Base-by-base conservation (phyloP, 2,113 vertebrate species). In the Lepus americanus region DNA sequence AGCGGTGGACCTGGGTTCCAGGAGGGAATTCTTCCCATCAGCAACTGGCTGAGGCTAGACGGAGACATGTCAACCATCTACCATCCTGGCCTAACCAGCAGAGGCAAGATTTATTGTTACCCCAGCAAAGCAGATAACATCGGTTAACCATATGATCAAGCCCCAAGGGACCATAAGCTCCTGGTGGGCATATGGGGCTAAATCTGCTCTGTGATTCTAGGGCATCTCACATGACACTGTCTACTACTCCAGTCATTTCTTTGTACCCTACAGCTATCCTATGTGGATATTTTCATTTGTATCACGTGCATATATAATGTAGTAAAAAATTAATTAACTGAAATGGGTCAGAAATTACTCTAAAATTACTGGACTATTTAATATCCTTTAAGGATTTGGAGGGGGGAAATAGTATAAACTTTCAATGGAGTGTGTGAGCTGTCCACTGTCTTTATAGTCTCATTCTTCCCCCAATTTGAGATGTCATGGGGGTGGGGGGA, bases 381-480 rank as follows among this genome's bases (percentile, higher is more conserved):
- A 63, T 9, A 49, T 16, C 3, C 59, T 1, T 49, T 53, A 70
- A 55, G 20, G 25, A 4, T 80, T 53, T 25, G 2, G 49, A 6
- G 36, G 49, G 9, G 33, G 73, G 14, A 29, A 53, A 80, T 0
- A 33, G 59, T 12, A 12, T 29, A 33, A 61, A 82, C 14, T 70
- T 44, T 55, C 22, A 33, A 2, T 23, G 27, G 33, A 69, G 49
- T 49, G 3, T 36, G 63, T 63, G 44, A 64, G 3, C 51, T 73
- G 27, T 49, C 53, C 33, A 4, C 49, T 63, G n/a, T 95, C 80
- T n/a, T 95, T 74, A 81, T 0, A 9, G 76, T 88, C 55, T 73
- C 13, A 31, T 69, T 92, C 89, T 36, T 85, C 44, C 59, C 55
- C 84, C 89, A 89, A 59, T 76, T 27, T n/a, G 92, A 73, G 69